Evolutionary conservation across 2,797 vertebrate genomes (phyloP).

Genomic region (Rachycentron canadum): DNA sequence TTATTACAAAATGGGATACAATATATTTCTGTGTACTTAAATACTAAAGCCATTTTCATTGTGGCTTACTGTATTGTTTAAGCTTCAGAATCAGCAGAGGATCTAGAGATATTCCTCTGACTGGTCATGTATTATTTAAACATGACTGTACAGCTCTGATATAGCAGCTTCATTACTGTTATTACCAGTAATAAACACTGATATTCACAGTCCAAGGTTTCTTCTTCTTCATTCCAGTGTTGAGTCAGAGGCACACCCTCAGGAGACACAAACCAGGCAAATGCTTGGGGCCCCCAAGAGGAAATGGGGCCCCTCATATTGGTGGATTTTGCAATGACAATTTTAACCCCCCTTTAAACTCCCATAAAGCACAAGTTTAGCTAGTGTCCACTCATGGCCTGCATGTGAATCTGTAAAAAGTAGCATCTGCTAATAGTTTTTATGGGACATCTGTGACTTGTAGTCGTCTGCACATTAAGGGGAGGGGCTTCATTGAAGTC

Average conservation of each 20-base stretch:
- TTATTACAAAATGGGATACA: background rate
- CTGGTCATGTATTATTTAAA: constrained; percentile 31
- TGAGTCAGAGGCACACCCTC: background rate
- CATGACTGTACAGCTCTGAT: background rate
- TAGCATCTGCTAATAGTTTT: no score
- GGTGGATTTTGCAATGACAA: no score
- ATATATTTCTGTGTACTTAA: background rate
- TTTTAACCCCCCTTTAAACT: no score
- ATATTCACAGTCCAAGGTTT: background rate
- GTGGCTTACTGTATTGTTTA: background rate
- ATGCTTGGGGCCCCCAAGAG: no score
- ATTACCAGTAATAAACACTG: constrained; percentile 28
- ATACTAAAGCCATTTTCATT: background rate
- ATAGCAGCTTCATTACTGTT: constrained; percentile 16
- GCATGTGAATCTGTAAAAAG: no score
- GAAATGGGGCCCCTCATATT: no score
- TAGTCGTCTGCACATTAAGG: no score
- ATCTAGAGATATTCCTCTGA: background rate
- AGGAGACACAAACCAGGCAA: no score
- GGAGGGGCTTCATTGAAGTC: no score
- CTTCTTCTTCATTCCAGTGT: background rate
- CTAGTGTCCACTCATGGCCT: no score
- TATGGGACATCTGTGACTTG: no score
- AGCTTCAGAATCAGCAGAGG: background rate
- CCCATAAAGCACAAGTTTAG: no score